These are phyloP conservation scores for Catagonus wagneri DNA, from an alignment of 2,113 vertebrate species.

Conservation along the genomic window DNA sequence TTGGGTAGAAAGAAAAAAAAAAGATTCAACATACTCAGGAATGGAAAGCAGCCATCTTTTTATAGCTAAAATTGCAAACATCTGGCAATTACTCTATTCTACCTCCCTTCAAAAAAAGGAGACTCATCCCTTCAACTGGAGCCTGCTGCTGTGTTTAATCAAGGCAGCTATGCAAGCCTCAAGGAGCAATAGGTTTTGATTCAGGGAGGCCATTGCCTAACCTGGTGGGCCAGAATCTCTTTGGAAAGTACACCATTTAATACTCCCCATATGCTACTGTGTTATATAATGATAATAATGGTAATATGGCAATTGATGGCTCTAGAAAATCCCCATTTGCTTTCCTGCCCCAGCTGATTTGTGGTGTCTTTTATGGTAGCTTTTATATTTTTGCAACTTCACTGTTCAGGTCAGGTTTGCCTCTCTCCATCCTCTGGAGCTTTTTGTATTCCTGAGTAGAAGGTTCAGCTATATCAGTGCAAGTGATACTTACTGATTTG, in stretches of 20 bases:
- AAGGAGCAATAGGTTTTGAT: slow-evolving; percentile 74
- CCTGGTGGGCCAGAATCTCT: slow-evolving; percentile 53
- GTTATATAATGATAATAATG: slow-evolving; percentile 59
- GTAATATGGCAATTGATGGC: slow-evolving; percentile 58
- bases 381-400: slow-evolving; percentile 29
- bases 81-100: slow-evolving; percentile 80
- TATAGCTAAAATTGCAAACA: slow-evolving; percentile 85
- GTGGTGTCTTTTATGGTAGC: background rate
- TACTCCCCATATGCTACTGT: slow-evolving; percentile 62
- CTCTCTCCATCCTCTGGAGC: background rate
- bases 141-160: slow-evolving; percentile 73
- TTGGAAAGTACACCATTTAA: slow-evolving; percentile 53
- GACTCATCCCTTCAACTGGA: slow-evolving; percentile 66
- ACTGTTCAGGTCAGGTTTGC: background rate
- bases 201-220: slow-evolving; percentile 65
- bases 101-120: slow-evolving; percentile 77
- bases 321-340: slow-evolving; percentile 30
- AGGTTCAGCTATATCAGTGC: background rate
- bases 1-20: slow-evolving; percentile 73
- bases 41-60: slow-evolving; percentile 84
- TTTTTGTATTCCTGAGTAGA: background rate
- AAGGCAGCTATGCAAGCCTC: slow-evolving; percentile 60
- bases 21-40: slow-evolving; percentile 75
- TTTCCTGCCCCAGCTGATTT: background rate
- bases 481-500: background rate